Base-by-base conservation (phyloP, 2,113 vertebrate genomes). In the Nesogale talazaci region DNA sequence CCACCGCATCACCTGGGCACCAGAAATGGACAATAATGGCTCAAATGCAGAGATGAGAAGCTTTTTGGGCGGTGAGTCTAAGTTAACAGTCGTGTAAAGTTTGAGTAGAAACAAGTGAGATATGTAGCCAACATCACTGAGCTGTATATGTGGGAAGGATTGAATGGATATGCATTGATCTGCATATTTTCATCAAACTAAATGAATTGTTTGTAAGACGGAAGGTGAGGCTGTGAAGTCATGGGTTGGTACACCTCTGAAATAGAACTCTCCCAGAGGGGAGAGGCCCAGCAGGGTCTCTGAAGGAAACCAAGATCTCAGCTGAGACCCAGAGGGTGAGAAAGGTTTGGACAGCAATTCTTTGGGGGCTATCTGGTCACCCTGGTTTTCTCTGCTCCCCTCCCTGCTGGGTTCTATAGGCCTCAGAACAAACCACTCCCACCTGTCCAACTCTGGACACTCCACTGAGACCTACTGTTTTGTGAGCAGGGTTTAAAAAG, bases 241-340 rank as follows among this genome's bases (percentile, higher is more conserved):
- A 4, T 0, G 11, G 8, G 3, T 9, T 40, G 40, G 20, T 22
- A 9, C 4, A 27, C 4, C 29, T 42, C 65, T 19, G 5, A 5
- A 38, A 56, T 25, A 7, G 14, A n/a, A n/a, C n/a, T n/a, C 16
- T 52, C 8, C 16, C 4, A 15, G 2, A 22, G n/a, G 42, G 29
- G 10, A 11, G n/a, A 11, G 20, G 20, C 6, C 56, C 6, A 25
- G 14, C 1, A 42, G 63, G 11, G 38, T 42, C 31, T 84, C 59
- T 29, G 22, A 34, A 34, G 36, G 29, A 34, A 31, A 42, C 23
- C n/a, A n/a, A 36, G 22, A 11, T 22, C 34, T 76, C 38, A 79
- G 69, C 36, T 14, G 15, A 83, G 56, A 57, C 29, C 34, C 20
- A 1, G 11, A 52, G 40, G 15, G 9, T 40, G 7, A 57, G 10